Conservation (phyloP, 2,797 vertebrate species). For the Chrosomus eos region DNA sequence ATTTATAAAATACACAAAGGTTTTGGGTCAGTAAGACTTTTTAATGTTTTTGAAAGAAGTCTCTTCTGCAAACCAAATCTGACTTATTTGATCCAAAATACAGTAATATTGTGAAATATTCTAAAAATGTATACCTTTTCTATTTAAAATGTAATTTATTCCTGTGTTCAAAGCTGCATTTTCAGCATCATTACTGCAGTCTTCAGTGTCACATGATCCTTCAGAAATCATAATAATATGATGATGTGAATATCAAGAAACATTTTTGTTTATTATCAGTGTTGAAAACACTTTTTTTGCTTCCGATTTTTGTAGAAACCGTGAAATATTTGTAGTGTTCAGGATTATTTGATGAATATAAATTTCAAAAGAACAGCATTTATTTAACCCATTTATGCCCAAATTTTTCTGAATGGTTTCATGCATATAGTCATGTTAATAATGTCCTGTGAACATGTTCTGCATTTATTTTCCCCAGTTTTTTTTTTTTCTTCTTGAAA, state of each 20-base stretch:
- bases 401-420: too few species aligned
- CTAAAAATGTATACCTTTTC: not conserved
- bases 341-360: too few species aligned
- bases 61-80: not conserved
- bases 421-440: too few species aligned
- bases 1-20: not conserved
- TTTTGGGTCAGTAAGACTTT: not conserved
- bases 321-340: too few species aligned
- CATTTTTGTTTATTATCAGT: not conserved
- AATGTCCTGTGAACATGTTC: too few species aligned
- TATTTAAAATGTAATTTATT: not conserved
- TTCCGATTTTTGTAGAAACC: not conserved
- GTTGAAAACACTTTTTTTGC: not conserved
- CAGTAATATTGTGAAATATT: not conserved
- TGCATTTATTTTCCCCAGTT: too few species aligned
- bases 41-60: not conserved
- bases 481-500: too few species aligned
- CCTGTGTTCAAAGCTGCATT: not conserved
- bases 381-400: too few species aligned
- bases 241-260: not conserved
- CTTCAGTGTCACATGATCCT: not conserved
- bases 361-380: too few species aligned
- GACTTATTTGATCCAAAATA: not conserved
- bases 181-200: not conserved
- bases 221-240: not conserved